A percentile compares a stretch with the other conserved stretches of the same genome.
These are phyloP conservation scores for Fragum sueziense DNA, from an alignment of 2,888 invertebrate genomes.

Conservation along the genomic window DNA sequence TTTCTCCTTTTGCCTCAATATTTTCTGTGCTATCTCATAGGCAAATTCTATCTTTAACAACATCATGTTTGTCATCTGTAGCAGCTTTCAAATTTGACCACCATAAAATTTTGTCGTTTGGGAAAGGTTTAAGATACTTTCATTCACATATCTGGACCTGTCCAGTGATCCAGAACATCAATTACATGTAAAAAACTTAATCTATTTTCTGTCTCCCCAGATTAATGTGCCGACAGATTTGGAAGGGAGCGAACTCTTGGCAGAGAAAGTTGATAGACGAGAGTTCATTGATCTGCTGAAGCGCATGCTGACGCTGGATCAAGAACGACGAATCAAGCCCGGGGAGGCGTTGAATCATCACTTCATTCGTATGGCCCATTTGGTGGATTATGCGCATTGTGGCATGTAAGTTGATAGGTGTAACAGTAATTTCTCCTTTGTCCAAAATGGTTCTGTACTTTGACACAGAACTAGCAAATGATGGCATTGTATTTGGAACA, in stretches of 20 bases:
- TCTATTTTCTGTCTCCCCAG: slow-evolving; percentile 55
- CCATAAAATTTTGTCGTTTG: no score
- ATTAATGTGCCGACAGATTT: slow-evolving; percentile 87
- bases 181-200: not conserved
- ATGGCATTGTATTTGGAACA: no score
- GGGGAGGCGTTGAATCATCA: slow-evolving; percentile 97
- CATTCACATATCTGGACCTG: not conserved
- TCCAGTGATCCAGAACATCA: not conserved
- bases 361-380: slow-evolving; percentile 95
- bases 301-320: slow-evolving; percentile 98
- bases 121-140: no score
- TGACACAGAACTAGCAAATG: no score
- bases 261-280: slow-evolving; percentile 97
- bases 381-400: slow-evolving; percentile 97
- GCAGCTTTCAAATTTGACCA: no score
- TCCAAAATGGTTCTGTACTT: no score
- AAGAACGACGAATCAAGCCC: slow-evolving; percentile 97
- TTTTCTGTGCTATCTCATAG: no score
- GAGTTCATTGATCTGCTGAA: slow-evolving; percentile 99
- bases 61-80: no score
- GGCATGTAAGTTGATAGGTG: slow-evolving; percentile 86
- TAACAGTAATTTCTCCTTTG: not conserved
- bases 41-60: no score
- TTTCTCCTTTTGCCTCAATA: no score
- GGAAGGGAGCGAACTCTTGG: slow-evolving; percentile 97